Evolutionary conservation across 2,113 vertebrate species (phyloP).

Genomic region (Pangasianodon gigas): DNA sequence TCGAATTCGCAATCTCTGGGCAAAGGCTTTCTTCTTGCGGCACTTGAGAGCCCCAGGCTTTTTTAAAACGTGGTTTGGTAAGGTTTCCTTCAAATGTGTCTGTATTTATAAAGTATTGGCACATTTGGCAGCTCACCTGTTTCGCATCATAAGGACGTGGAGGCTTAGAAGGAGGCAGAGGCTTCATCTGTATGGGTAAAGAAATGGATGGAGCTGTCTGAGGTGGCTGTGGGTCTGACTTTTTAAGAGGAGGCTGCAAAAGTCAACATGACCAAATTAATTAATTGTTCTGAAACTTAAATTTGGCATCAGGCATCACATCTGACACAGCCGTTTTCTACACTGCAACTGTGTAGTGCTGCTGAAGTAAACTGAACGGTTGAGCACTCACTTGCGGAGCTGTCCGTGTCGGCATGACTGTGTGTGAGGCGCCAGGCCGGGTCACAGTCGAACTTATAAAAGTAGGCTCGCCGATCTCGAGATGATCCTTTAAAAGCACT

Average conservation of each 20-base stretch:
- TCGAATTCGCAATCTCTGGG: neutral
- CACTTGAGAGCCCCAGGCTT: neutral
- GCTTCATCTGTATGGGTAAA: slow-evolving; percentile 54
- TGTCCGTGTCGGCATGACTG: slow-evolving; percentile 47
- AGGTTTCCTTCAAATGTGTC: neutral
- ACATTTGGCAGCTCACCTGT: slow-evolving; percentile 61
- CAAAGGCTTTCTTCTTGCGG: neutral
- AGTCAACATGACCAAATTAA: neutral
- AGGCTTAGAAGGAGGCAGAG: slow-evolving; percentile 64
- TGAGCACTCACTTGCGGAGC: slow-evolving; percentile 68
- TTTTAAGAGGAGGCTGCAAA: slow-evolving; percentile 60
- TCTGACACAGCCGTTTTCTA: neutral
- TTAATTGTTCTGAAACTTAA: slow-evolving; percentile 7
- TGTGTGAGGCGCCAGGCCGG: slow-evolving; percentile 36
- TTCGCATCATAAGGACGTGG: slow-evolving; percentile 54
- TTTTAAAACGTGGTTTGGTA: neutral
- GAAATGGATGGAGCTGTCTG: neutral
- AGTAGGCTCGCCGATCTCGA: slow-evolving; percentile 67
- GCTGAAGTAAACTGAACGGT: neutral
- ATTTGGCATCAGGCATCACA: neutral
- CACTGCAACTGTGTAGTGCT: neutral
- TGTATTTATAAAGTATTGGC: neutral
- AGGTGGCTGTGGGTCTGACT: neutral
- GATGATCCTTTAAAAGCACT: slow-evolving; percentile 49
- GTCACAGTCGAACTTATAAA: slow-evolving; percentile 62